Conservation (phyloP, 2,113 vertebrate species). For the Brachypteracias leptosomus region DNA sequence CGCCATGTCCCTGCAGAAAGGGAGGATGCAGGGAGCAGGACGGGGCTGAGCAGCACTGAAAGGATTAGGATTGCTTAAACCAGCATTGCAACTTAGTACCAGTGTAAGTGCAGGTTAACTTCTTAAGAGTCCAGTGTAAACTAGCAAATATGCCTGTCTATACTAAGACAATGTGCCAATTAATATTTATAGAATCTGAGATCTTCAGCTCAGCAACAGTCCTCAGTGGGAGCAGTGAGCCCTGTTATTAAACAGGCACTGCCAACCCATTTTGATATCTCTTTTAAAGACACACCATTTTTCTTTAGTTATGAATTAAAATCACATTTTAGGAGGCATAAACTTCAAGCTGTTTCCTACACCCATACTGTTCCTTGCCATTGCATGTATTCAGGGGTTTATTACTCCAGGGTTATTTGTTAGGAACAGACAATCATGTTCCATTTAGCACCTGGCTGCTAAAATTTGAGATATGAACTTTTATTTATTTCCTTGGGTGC, state of each 20-base stretch:
- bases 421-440: neutral
- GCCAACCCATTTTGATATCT: neutral
- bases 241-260: neutral
- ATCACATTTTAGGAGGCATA: neutral
- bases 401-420: slow-evolving; percentile 4
- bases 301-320: neutral
- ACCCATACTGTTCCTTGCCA: neutral
- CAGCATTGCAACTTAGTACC: neutral
- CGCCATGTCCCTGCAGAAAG: neutral
- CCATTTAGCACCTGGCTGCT: neutral
- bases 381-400: neutral
- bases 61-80: neutral
- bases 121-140: neutral
- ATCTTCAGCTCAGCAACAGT: neutral
- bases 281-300: neutral
- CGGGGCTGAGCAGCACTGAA: neutral
- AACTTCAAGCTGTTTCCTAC: neutral
- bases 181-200: neutral
- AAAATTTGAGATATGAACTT: neutral
- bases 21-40: neutral
- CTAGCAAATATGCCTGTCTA: neutral
- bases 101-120: neutral
- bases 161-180: neutral
- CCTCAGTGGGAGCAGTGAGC: neutral
- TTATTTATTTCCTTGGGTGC: slow-evolving; percentile 1